Evolutionary conservation across 1,140 invertebrate species (phyloP), one percentile per base, ranked within the genome.

Genomic region (Cardiocondyla obscurior): DNA sequence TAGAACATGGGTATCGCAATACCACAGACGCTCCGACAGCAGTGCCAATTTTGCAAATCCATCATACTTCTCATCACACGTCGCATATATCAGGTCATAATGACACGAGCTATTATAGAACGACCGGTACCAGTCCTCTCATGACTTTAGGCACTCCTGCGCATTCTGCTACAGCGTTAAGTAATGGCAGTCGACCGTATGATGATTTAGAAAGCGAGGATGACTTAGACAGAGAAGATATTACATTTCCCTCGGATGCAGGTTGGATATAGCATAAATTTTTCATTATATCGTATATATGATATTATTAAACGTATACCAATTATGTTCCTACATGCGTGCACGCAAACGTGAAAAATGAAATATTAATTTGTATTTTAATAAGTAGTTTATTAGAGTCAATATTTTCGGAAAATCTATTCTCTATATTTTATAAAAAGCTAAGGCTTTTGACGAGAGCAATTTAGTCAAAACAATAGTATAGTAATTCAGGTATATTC

Each of bases 161-260:
- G 46, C 91, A 94, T 81, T 91, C 93, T 65, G 92, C 93, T 19
- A 94, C 94, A 8, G 94, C 94, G 46, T 90, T 94, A 74, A 95
- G 94, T 84, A 97, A 96, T 91, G 96, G 95, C 53, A 94, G 94
- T 55, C 93, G 96, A 51, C 94, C 95, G 82, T 97, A 96, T 92
- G 97, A 98, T 90, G 97, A 98, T 91, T 97, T 97, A 88, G 97
- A 98, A 93, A 98, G 97, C 91, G 98, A 98, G 93, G 98, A 98
- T 92, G 98, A 98, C 91, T 95, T 98, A 77, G 95, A 97, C 83
- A 95, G 96, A 88, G 98, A 98, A 92, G 97, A 98, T 90, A 98
- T 98, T 89, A 96, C 96, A 92, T 98, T 98, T 93, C 95, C 96
- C 70, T 95, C 95, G 25, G 96, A 97, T 91, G 95, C 95, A 94